A percentile compares a stretch with the other conserved stretches of the same genome.
Conservation (phyloP, 2,888 invertebrate genomes). For the Ectemnius continuus region DNA sequence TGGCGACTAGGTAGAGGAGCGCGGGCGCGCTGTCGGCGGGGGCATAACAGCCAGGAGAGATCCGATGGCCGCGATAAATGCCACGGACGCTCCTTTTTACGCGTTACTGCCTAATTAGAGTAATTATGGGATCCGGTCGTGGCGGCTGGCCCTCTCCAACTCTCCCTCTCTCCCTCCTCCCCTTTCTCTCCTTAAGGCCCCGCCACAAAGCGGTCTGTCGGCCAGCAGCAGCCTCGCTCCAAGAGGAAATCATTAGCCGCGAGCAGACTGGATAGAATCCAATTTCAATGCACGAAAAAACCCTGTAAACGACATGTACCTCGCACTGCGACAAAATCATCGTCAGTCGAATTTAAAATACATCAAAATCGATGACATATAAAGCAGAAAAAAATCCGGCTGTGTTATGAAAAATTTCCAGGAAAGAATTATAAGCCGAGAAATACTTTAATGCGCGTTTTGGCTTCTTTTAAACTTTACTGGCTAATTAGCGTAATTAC, state of each 20-base stretch:
- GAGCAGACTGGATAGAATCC: no score
- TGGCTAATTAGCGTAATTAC: conserved; percentile 13
- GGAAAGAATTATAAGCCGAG: no score
- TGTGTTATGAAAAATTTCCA: no score
- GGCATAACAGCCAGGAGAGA: no score
- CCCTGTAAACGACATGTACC: background rate
- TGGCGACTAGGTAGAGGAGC: no score
- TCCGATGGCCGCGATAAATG: conserved; percentile 47
- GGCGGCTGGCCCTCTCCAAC: conserved; percentile 17
- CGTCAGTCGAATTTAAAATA: no score
- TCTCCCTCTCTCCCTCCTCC: conserved; percentile 8
- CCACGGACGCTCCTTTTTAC: conserved; percentile 52
- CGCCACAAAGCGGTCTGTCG: background rate
- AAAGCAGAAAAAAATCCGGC: no score
- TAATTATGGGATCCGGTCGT: conserved; percentile 55
- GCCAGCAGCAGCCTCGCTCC: background rate
- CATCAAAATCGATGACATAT: no score
- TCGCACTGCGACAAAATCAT: no score
- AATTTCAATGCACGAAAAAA: background rate
- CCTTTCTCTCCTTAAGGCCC: conserved; percentile 15
- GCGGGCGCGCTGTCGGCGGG: no score
- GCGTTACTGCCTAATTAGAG: conserved; percentile 57
- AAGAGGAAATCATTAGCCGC: background rate
- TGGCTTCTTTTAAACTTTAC: background rate
- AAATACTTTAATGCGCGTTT: background rate